Base-by-base conservation (phyloP, 2,888 invertebrate species). In the Chrysotoxum bicinctum region DNA sequence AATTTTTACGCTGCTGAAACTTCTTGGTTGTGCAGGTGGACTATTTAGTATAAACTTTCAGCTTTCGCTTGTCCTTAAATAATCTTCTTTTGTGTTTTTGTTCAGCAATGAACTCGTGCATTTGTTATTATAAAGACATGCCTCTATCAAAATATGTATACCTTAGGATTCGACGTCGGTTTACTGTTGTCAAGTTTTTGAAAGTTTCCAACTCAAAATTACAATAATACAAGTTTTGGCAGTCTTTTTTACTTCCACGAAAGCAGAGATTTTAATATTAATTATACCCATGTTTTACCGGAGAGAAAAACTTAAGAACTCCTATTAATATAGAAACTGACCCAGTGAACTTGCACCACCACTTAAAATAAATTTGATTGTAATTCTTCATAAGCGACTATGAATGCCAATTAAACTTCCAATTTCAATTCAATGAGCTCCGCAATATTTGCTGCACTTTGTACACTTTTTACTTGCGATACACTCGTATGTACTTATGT, bases 21-120 rank as follows among this genome's bases (percentile, higher is more conserved):
- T 60, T 60, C 6, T 40, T 10, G n/a, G 60, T 43, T 60, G 40
- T 60, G 60, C 56, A 56, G 60, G 60, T 60, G 26, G 43, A 23
- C n/a, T 23, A 37, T 37, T 35, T 26, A 26, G 2, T 40, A 40
- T 26, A 10, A 40, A 10, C 23, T 1, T 23, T 40, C 60, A 40
- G 40, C 37, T 21, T 40, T 26, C 9, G 23, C 23, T 37, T 60
- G 60, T 60, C 26, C 21, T 40, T 37, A 23, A 60, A 23, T 60
- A 40, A 60, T 40, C 40, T 43, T 60, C 26, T 6, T 60, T 60
- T 60, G 40, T 43, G 60, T 9, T 40, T 40, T 60, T 60, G 40
- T 40, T 60, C 1, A 60, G 26, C 26, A 60, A 40, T 60, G 12
- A 40, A 23, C 23, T 7, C 5, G 40, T 37, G 9, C 21, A 60